Percentiles rank a stretch among this genome's conserved stretches.
phyloP scores from a whole-genome alignment of 2,797 vertebrate genomes.

The Rhynchotus rufescens region DNA sequence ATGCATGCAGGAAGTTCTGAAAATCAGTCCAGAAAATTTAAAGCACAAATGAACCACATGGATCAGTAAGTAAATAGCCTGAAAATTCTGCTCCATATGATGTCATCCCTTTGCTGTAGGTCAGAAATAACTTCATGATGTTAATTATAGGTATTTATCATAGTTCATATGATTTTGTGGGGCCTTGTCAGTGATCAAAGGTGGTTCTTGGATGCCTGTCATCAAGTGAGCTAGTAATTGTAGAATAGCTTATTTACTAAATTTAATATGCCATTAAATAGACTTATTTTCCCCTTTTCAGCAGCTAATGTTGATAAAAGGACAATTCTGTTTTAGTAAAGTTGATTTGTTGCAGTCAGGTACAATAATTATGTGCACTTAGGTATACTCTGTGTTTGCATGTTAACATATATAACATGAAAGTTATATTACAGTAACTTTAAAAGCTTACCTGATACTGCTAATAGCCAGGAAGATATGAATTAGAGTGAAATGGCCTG shows the following conservation, averaged over 20 bases:
- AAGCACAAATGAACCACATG: constrained; percentile 11
- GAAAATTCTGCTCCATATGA: constrained; percentile 66
- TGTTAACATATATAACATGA: constrained; percentile 22
- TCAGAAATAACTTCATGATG: constrained; percentile 67
- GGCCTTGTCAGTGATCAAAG: constrained; percentile 81
- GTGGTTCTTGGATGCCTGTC: constrained; percentile 71
- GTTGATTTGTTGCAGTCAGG: constrained; percentile 67
- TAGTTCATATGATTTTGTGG: constrained; percentile 74
- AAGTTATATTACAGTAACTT: constrained; percentile 4
- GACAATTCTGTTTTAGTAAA: constrained; percentile 71
- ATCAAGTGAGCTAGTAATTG: constrained; percentile 73
- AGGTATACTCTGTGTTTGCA: neutral
- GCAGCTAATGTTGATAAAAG: constrained; percentile 72
- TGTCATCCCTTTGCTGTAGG: constrained; percentile 70
- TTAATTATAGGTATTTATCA: constrained; percentile 76
- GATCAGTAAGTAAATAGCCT: constrained; percentile 44
- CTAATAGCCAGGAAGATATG: neutral
- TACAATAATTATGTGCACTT: constrained; percentile 58
- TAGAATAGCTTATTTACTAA: constrained; percentile 79
- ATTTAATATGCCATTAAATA: constrained; percentile 76
- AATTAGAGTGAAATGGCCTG: constrained; percentile 6
- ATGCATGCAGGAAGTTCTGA: neutral
- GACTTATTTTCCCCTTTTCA: constrained; percentile 71
- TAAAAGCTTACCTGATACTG: neutral
- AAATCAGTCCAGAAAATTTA: constrained; percentile 23